Percentiles rank a stretch among this genome's conserved stretches.
These are phyloP conservation scores for Apistogramma diplotaenia DNA, from an alignment of 2,113 vertebrate genomes.

Conservation along the genomic window DNA sequence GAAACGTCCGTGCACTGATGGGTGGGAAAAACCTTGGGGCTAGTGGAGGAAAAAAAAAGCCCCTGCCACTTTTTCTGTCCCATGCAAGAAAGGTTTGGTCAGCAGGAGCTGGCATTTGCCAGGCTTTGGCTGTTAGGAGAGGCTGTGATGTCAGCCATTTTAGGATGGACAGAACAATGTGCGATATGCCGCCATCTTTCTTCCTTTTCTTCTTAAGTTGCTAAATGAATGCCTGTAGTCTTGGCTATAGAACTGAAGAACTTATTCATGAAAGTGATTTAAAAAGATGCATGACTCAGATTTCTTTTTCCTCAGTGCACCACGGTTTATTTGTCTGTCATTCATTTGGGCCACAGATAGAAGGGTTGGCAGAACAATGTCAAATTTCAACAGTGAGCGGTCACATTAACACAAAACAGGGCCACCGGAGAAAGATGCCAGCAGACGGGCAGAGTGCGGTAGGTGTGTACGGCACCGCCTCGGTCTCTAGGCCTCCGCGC, in stretches of 20 bases:
- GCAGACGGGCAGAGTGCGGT: slow-evolving; percentile 4
- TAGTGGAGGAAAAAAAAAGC: slow-evolving; percentile 41
- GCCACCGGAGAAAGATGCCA: slow-evolving; percentile 13
- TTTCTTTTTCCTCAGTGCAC: slow-evolving; percentile 1
- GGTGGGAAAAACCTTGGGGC: slow-evolving; percentile 26
- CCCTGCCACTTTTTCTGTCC: slow-evolving; percentile 69
- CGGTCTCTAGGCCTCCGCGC: slow-evolving; percentile 6
- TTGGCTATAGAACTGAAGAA: slow-evolving; percentile 66
- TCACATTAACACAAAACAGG: slow-evolving; percentile 33
- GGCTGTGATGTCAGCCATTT: slow-evolving; percentile 78
- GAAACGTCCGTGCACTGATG: slow-evolving; percentile 49
- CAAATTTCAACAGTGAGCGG: slow-evolving; percentile 27
- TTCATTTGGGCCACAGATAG: slow-evolving; percentile 57
- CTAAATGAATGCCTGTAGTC: slow-evolving; percentile 69
- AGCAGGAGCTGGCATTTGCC: slow-evolving; percentile 73
- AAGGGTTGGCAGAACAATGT: slow-evolving; percentile 52
- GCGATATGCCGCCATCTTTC: slow-evolving; percentile 73
- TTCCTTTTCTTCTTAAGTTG: slow-evolving; percentile 68
- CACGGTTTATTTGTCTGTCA: slow-evolving; percentile 64
- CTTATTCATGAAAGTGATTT: slow-evolving; percentile 65
- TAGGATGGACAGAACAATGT: slow-evolving; percentile 75
- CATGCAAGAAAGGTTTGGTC: slow-evolving; percentile 67
- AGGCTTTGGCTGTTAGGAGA: slow-evolving; percentile 63
- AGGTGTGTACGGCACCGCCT: neutral
- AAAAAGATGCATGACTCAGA: slow-evolving; percentile 66